phyloP scores from a whole-genome alignment of 2,113 vertebrate genomes.

The Mustela lutreola region DNA sequence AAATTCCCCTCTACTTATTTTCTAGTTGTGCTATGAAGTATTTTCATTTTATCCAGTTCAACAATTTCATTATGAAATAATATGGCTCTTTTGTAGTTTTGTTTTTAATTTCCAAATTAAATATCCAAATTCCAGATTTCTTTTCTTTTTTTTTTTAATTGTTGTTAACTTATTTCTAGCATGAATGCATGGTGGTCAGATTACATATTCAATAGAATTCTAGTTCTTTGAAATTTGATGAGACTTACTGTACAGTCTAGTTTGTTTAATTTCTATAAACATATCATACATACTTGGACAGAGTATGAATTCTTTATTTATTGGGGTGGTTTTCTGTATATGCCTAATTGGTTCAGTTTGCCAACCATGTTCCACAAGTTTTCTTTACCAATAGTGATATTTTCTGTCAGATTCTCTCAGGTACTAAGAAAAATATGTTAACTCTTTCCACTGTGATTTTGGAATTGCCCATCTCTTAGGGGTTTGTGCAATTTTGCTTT shows the following conservation, averaged over 20 bases:
- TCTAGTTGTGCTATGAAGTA: slow-evolving; percentile 5
- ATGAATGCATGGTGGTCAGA: background rate
- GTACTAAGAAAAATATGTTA: slow-evolving; percentile 4
- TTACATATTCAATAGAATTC: background rate
- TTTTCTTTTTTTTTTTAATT: background rate
- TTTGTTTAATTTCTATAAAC: slow-evolving; percentile 1
- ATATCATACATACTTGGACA: background rate
- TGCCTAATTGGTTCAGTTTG: background rate
- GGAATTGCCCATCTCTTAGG: background rate
- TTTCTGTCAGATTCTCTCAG: background rate
- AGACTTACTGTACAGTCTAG: background rate
- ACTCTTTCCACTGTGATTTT: background rate
- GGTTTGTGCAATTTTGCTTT: background rate
- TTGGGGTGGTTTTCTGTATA: background rate
- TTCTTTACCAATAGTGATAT: background rate
- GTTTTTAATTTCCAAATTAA: slow-evolving; percentile 51
- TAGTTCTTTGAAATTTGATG: background rate
- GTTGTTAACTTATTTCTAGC: background rate
- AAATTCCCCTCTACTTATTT: background rate
- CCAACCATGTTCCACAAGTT: background rate
- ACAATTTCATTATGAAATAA: slow-evolving; percentile 44
- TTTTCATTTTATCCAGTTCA: slow-evolving; percentile 53
- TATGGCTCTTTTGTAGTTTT: slow-evolving; percentile 24
- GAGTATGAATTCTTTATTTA: background rate
- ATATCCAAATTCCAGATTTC: background rate